phyloP scores from a whole-genome alignment of 2,113 vertebrate genomes.

The Todiramphus saurophagus region DNA sequence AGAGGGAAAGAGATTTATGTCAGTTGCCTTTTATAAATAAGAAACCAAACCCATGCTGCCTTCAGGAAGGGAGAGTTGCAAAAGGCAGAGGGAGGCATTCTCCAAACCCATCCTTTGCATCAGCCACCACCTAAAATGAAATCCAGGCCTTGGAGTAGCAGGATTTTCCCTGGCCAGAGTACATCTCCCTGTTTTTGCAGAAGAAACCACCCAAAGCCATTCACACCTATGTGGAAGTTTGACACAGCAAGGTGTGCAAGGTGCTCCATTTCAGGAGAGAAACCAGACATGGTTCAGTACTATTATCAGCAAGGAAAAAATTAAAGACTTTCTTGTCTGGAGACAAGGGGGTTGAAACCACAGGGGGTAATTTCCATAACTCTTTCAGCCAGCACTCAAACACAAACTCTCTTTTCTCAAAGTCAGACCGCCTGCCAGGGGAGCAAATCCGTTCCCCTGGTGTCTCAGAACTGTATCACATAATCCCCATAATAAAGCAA shows the following conservation, averaged over 20 bases:
- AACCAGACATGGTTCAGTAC: background rate
- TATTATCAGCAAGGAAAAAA: background rate
- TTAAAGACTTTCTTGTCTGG: background rate
- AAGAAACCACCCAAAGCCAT: background rate
- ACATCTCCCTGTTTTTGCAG: background rate
- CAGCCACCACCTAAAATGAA: background rate
- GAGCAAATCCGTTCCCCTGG: conserved; percentile 25
- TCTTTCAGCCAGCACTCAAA: conserved; percentile 13
- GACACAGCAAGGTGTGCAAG: background rate
- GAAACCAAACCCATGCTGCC: background rate
- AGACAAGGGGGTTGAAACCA: background rate
- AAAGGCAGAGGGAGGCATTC: background rate
- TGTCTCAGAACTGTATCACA: background rate
- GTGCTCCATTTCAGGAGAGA: background rate
- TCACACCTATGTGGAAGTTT: background rate
- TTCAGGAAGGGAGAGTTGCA: background rate
- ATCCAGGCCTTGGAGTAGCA: accelerated
- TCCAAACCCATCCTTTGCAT: background rate
- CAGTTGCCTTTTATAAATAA: background rate
- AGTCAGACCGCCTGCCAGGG: conserved; percentile 15
- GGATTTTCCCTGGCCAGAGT: background rate
- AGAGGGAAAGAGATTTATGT: background rate
- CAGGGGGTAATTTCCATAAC: conserved; percentile 3
- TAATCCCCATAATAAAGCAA: conserved; percentile 37
- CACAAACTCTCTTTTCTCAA: conserved; percentile 18